Percentiles rank a stretch among this genome's conserved stretches.
These are phyloP conservation scores for Tapirus terrestris DNA, from an alignment of 2,113 vertebrate species.

Conservation along the genomic window DNA sequence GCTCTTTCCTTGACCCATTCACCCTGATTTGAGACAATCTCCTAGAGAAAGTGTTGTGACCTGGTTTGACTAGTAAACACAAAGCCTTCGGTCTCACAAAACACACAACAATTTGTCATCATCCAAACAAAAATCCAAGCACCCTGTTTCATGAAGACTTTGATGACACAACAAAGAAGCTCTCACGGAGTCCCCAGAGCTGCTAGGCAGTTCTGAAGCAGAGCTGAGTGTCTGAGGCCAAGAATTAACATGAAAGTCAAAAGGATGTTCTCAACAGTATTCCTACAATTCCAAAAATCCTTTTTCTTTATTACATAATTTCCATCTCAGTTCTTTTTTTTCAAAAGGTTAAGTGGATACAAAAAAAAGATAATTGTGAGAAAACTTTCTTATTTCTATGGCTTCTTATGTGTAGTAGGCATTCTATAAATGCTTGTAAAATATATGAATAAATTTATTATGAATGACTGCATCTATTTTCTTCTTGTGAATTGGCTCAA, in stretches of 20 bases:
- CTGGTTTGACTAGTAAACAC: neutral
- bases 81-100: neutral
- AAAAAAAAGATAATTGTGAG: neutral
- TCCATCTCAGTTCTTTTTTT: neutral
- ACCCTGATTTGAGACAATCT: neutral
- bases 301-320: neutral
- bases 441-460: neutral
- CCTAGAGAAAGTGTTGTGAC: neutral
- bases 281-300: neutral
- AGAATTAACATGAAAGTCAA: neutral
- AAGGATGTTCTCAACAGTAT: neutral
- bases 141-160: neutral
- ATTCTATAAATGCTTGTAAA: neutral
- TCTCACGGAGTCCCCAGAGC: neutral
- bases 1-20: neutral
- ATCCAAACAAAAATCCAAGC: neutral
- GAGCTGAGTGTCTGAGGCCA: neutral
- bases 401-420: neutral
- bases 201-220: neutral
- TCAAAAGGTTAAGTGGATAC: constrained; percentile 7
- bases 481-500: neutral
- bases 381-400: neutral
- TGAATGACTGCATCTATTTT: neutral
- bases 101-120: neutral
- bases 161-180: neutral